Evolutionary conservation across 2,888 invertebrate genomes (phyloP).

Genomic region (Ophonus ardosiacus): DNA sequence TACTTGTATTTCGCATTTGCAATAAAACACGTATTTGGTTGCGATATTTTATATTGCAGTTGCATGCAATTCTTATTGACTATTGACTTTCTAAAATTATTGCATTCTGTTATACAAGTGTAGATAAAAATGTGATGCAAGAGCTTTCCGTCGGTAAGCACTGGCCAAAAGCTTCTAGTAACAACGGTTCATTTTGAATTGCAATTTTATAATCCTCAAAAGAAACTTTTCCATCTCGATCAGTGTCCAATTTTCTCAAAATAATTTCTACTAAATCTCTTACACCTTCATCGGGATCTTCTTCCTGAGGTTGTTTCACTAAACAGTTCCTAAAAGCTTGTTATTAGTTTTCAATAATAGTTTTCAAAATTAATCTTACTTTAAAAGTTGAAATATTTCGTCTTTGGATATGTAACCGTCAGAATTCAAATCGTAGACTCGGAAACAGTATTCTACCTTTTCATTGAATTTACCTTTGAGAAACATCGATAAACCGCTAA

Average conservation of each 20-base stretch:
- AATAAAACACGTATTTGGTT: neutral
- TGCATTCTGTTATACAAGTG: constrained; percentile 65
- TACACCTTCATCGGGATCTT: constrained; percentile 85
- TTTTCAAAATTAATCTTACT: constrained; percentile 68
- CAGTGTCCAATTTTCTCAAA: constrained; percentile 85
- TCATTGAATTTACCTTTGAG: constrained; percentile 82
- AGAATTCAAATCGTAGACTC: constrained; percentile 84
- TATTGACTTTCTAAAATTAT: neutral
- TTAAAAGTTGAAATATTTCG: constrained; percentile 85
- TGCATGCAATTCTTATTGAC: neutral
- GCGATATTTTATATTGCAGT: neutral
- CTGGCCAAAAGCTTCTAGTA: constrained; percentile 86
- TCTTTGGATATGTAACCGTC: constrained; percentile 85
- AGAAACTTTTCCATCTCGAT: constrained; percentile 86
- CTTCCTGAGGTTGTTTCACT: constrained; percentile 84
- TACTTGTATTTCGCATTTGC: neutral
- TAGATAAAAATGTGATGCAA: constrained; percentile 74
- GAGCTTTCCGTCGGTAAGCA: constrained; percentile 83
- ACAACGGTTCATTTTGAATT: constrained; percentile 81
- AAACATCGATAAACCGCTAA: constrained; percentile 83
- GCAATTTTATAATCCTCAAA: constrained; percentile 82
- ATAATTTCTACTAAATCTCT: constrained; percentile 86
- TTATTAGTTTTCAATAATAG: neutral
- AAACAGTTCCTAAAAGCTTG: constrained; percentile 76
- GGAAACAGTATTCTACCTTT: constrained; percentile 83